These are phyloP conservation scores for Sandelia bainsii DNA, from an alignment of 2,797 vertebrate genomes.

Conservation along the genomic window DNA sequence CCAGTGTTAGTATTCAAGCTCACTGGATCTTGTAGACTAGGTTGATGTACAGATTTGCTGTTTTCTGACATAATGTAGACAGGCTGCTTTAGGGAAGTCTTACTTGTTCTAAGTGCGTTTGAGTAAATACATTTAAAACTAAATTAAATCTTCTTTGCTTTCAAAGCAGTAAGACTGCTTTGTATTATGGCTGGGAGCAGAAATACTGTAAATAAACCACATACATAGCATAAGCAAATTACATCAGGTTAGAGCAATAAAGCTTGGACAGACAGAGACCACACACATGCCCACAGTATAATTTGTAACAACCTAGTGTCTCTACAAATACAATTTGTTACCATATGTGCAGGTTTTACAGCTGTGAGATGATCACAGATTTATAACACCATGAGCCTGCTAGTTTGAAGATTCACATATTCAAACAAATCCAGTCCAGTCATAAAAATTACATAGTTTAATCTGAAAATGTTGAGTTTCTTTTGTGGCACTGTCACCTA, in stretches of 20 bases:
- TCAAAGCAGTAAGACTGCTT: not conserved
- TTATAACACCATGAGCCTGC: not conserved
- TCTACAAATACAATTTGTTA: constrained; percentile 17
- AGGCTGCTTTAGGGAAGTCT: not conserved
- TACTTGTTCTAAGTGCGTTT: not conserved
- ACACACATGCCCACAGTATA: constrained; percentile 67
- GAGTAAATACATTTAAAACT: not conserved
- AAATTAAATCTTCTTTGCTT: not conserved
- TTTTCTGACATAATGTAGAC: not conserved
- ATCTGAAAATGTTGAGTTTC: no score
- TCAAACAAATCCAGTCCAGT: no score
- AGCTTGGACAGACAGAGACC: constrained; percentile 25
- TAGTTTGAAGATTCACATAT: no score
- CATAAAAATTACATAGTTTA: no score
- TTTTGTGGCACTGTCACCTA: no score
- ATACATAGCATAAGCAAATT: not conserved
- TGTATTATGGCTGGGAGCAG: constrained; percentile 1
- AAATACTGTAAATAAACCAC: constrained; percentile 9
- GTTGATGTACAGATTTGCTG: not conserved
- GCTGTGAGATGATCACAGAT: not conserved
- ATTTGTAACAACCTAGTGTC: constrained; percentile 1
- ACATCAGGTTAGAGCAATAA: not conserved
- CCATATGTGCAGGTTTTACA: constrained; percentile 24
- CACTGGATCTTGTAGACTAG: constrained; percentile 4
- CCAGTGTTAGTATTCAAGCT: constrained; percentile 19